Conservation (phyloP, 2,888 invertebrate species). For the Melolontha melolontha region DNA sequence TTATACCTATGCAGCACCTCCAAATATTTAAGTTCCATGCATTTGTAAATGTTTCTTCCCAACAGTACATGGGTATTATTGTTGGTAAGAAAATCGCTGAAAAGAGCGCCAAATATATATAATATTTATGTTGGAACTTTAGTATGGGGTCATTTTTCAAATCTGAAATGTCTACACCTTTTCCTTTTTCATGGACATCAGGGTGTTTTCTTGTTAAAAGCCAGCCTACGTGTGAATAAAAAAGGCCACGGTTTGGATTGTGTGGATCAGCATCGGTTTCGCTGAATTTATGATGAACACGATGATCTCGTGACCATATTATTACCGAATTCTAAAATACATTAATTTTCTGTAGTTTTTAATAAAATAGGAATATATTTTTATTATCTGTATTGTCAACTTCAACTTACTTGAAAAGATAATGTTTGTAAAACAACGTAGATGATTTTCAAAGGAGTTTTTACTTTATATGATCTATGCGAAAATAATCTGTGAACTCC, state of each 20-base stretch:
- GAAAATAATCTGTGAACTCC: constrained; percentile 98
- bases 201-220: constrained; percentile 91
- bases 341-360: too few species aligned
- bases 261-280: constrained; percentile 96
- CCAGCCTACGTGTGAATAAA: constrained; percentile 98
- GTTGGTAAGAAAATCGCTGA: constrained; percentile 84
- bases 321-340: constrained; percentile 55
- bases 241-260: constrained; percentile 92
- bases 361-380: too few species aligned
- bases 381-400: too few species aligned
- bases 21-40: constrained; percentile 79
- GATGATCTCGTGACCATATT: constrained; percentile 84
- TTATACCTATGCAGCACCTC: constrained; percentile 83
- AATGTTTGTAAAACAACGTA: constrained; percentile 85
- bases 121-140: constrained; percentile 88
- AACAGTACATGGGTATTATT: constrained; percentile 78
- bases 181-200: constrained; percentile 87
- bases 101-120: constrained; percentile 80
- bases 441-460: constrained; percentile 82
- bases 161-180: constrained; percentile 87
- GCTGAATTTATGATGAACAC: constrained; percentile 92
- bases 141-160: constrained; percentile 84
- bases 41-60: constrained; percentile 79
- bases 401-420: constrained; percentile 75
- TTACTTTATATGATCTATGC: constrained; percentile 93